phyloP scores from a whole-genome alignment of 2,888 invertebrate species.

The Cheilosia vulpina region DNA sequence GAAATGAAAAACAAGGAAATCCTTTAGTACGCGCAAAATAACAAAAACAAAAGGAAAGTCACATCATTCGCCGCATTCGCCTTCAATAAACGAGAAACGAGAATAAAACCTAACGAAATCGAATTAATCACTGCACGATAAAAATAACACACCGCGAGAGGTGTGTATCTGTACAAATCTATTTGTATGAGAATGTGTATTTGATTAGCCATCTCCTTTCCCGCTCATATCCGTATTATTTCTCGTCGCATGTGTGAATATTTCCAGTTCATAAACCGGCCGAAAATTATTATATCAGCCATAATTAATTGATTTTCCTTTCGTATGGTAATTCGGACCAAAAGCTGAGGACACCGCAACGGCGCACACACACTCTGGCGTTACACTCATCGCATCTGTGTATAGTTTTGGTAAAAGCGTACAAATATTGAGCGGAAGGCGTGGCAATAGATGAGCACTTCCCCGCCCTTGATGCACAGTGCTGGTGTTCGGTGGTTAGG shows the following conservation, averaged over 20 bases:
- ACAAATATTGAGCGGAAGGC: slow-evolving; percentile 18
- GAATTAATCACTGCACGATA: slow-evolving; percentile 45
- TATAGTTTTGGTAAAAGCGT: slow-evolving; percentile 2
- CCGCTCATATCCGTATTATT: background rate
- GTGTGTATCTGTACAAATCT: background rate
- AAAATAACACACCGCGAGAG: slow-evolving; percentile 12
- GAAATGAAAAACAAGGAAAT: slow-evolving; percentile 63
- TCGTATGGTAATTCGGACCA: slow-evolving; percentile 39
- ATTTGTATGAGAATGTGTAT: background rate
- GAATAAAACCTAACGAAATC: slow-evolving; percentile 28
- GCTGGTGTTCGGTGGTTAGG: slow-evolving; percentile 33
- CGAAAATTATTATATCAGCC: slow-evolving; percentile 56
- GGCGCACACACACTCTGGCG: slow-evolving; percentile 3
- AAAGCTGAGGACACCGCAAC: slow-evolving; percentile 5
- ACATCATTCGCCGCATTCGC: slow-evolving; percentile 7
- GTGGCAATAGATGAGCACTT: slow-evolving; percentile 36
- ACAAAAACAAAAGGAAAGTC: slow-evolving; percentile 29
- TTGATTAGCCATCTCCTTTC: slow-evolving; percentile 29
- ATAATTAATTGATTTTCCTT: slow-evolving; percentile 60
- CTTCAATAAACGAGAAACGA: slow-evolving; percentile 15
- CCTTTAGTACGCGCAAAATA: slow-evolving; percentile 46
- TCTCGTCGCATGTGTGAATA: slow-evolving; percentile 6
- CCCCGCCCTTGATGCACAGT: slow-evolving; percentile 42
- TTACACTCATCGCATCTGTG: background rate
- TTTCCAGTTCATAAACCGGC: slow-evolving; percentile 52